Evolutionary conservation across 2,888 invertebrate genomes (phyloP), one percentile per base, ranked within the genome.

Genomic region (Caenorhabditis doughertyi): DNA sequence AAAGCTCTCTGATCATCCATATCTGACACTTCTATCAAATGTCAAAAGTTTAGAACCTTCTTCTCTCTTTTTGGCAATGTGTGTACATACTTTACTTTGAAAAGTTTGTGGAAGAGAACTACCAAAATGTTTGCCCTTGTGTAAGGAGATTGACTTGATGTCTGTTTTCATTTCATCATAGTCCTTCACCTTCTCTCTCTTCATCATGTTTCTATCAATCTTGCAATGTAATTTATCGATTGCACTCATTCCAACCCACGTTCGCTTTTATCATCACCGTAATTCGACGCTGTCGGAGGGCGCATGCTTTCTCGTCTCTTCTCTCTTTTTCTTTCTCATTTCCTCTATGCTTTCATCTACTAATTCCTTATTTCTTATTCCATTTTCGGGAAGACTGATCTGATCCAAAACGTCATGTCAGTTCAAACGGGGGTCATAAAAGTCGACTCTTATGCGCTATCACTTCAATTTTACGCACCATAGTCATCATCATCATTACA

Each of bases 131-230:
- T 77, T 77, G 77, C 68, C 62, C 68, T 77, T 58, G 68, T 77
- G 60, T 68, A 25, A 76, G n/a, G 51, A 60, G 56, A 62, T 47
- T 49, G 60, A 67, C 67, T 58, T 49, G 49, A 47, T 56, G 65
- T 67, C 74, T 76, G 77, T 74, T 76, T 76, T 81, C 81, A 51
- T 74, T 64, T 55, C 65, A 65, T 65, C 53, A 49, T 64, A 49
- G 42, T 51, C 55, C 76, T 42, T 58, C 29, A 53, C 49, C 53
- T 29, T 76, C 71, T 77, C 68, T 73, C 73, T 73, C n/a, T n/a
- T n/a, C 29, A 53, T 55, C 53, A 29, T 76, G 76, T 77, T 73
- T 73, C 73, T 73, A 65, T 73, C 80, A 68, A 72, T 79, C 71
- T 64, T 79, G 21, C 49, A 29, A 58, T 73, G 67, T 67, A 73